phyloP scores from a whole-genome alignment of 2,888 invertebrate genomes.

The Bellardia pandia region DNA sequence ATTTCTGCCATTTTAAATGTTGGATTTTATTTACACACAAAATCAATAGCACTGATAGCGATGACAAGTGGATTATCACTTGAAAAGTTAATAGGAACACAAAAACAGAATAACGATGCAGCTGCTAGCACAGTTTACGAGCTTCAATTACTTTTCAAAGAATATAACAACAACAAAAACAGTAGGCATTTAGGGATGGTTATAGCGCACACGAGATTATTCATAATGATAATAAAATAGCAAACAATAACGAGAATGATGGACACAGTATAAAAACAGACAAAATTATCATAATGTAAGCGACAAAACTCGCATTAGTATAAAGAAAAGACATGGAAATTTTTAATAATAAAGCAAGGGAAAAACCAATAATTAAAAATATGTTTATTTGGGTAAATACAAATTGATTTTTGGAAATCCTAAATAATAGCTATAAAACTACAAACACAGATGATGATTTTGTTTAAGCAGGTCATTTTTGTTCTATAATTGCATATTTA shows the following conservation, averaged over 20 bases:
- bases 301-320: not conserved
- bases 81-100: slow-evolving; percentile 67
- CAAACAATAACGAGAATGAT: slow-evolving; percentile 42
- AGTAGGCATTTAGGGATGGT: not conserved
- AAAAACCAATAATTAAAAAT: slow-evolving; percentile 60
- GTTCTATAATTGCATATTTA: not conserved
- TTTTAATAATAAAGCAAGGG: slow-evolving; percentile 12
- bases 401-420: not conserved
- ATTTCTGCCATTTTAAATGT: slow-evolving; percentile 40
- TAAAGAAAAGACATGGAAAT: slow-evolving; percentile 4
- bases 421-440: not conserved
- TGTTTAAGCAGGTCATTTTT: slow-evolving; percentile 40
- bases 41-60: slow-evolving; percentile 62
- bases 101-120: slow-evolving; percentile 35
- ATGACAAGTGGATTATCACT: slow-evolving; percentile 73
- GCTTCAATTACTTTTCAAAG: slow-evolving; percentile 50
- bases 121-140: slow-evolving; percentile 24
- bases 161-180: not conserved
- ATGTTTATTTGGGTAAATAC: slow-evolving; percentile 9
- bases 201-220: slow-evolving; percentile 46
- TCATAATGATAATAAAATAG: slow-evolving; percentile 67
- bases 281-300: slow-evolving; percentile 49
- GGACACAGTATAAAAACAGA: not conserved
- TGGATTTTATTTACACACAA: slow-evolving; percentile 31
- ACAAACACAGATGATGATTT: not conserved